Evolutionary conservation across 2,797 vertebrate species (phyloP), one percentile per base, ranked within the genome.

Genomic region (Discoglossus pictus): DNA sequence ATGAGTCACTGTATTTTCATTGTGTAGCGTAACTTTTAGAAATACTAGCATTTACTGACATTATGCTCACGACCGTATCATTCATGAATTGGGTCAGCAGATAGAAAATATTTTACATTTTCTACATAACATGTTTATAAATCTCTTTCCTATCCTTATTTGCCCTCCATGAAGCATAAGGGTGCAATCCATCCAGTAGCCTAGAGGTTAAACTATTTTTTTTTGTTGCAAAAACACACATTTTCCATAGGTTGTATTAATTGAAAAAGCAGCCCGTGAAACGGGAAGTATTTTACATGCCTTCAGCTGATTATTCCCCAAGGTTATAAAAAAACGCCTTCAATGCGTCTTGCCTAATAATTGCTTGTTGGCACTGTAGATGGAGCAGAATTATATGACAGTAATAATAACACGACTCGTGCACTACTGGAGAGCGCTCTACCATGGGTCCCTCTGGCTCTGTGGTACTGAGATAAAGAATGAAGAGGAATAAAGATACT

Each of bases 251-350:
- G 35, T 23, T 18, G 42, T 27, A 61, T 38, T 68, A 54, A 61
- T 61, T 61, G 56, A 53, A 61, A 61, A 53, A 68, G 47, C 47
- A 61, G 31, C 8, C 52, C 42, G 39, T 20, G 38, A 61, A 25
- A 39, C 20, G 52, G 56, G 56, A 61, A 53, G 39, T 60, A 46
- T 68, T 68, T 61, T 68, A 61, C 56, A 46, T 61, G 27, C 39
- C 40, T 44, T 61, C 36, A 48, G 12, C 48, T 68, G 48, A 68
- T 68, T 61, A 68, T 53, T 61, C 48, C 47, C 56, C 7, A 18
- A 53, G 65, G 65, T 44, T 53, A 24, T 46, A 54, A 61, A 61
- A 68, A 53, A 61, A 61, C 61, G 21, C 39, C 56, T 68, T 35
- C 25, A 39, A 38, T 53, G 46, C 6, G 39, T 27, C 65, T 39